Percentiles rank a stretch among this genome's conserved stretches.
These are phyloP conservation scores for Sesia bembeciformis DNA, from an alignment of 2,888 invertebrate genomes.

Conservation along the genomic window DNA sequence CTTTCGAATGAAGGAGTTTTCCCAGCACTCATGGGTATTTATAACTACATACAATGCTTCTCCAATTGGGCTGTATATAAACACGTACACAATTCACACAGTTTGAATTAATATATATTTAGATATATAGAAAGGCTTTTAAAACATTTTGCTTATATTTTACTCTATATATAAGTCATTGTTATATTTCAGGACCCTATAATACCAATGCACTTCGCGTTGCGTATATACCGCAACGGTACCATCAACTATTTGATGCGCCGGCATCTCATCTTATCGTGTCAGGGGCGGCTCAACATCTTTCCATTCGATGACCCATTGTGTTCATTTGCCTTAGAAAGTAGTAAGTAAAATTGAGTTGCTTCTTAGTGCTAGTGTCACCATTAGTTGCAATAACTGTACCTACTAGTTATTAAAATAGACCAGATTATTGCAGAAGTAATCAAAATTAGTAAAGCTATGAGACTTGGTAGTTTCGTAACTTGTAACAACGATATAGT, in stretches of 20 bases:
- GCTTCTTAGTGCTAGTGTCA: neutral
- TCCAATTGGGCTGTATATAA: conserved; percentile 38
- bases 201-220: conserved; percentile 93
- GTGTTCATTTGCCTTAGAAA: conserved; percentile 97
- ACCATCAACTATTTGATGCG: conserved; percentile 96
- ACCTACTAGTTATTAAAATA: neutral
- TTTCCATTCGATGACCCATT: conserved; percentile 97
- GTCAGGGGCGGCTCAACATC: conserved; percentile 94
- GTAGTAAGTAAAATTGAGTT: conserved; percentile 84
- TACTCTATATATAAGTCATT: conserved; percentile 2
- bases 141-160: neutral
- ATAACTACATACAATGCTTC: conserved; percentile 45
- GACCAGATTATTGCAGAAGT: no score
- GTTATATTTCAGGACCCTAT: conserved; percentile 81
- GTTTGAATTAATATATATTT: neutral
- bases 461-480: no score
- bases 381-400: neutral
- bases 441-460: no score
- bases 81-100: neutral
- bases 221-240: conserved; percentile 93
- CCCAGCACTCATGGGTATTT: conserved; percentile 57
- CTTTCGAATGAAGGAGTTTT: conserved; percentile 55
- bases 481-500: no score
- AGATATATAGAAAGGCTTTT: neutral
- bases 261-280: conserved; percentile 92